Evolutionary conservation across 2,888 invertebrate species (phyloP), one percentile per base, ranked within the genome.

Genomic region (Rhimphoctona megacephalus): DNA sequence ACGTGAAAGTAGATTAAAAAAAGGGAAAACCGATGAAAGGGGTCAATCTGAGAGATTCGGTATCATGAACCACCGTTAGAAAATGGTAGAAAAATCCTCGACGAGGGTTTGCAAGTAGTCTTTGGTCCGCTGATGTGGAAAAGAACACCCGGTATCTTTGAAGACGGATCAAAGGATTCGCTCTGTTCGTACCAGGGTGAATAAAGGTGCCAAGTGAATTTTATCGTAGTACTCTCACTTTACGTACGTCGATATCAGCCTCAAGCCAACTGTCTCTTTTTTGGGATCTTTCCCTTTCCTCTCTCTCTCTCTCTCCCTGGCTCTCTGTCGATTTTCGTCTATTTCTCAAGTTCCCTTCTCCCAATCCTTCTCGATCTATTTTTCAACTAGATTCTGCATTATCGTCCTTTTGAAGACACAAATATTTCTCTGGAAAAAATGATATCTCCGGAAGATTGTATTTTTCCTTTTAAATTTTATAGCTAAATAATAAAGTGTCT

Each of bases 121-220:
- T 57, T 30, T 57, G 52, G 39, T 43, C 72, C 87, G 84, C 36
- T 85, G 86, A 86, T 85, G 88, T 83, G 86, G 85, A 88, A 88
- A 88, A 87, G 88, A 88, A 88, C 88, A 88, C 85, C 81, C 81
- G 86, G 83, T 86, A 85, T 87, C 88, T 88, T 88, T 88, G 88
- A 87, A 83, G 87, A 81, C 70, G 81, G 85, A 88, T 88, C 88
- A 88, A 87, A 88, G 87, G 85, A 88, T 88, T 85, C 85, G 67
- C 66, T 70, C 76, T 33, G 52, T 43, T 57, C 54, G 64, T 73
- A 43, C 33, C 19, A 25, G 43, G 69, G 73, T 72, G 87, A 85
- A 87, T 87, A 89, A 89, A 87, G 84, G 83, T 86, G 83, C 80
- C 85, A 85, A 86, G 87, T 89, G 86, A 87, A 89, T 89, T 87